phyloP scores from a whole-genome alignment of 2,113 vertebrate species.

The Callionymus lyra region DNA sequence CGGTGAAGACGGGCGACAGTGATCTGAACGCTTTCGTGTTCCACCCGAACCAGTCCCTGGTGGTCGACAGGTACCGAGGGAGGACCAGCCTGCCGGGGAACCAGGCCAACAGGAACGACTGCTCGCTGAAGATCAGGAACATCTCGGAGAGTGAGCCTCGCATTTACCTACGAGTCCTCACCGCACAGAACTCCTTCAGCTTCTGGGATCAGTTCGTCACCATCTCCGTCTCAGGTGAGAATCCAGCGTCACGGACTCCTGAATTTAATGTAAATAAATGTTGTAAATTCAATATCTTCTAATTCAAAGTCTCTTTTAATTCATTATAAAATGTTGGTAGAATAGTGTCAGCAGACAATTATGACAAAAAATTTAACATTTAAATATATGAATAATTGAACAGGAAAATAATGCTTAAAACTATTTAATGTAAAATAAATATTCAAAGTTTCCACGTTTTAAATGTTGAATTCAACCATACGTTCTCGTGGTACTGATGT shows the following conservation, averaged over 20 bases:
- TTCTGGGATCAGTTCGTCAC: rapidly evolving
- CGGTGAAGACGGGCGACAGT: rapidly evolving
- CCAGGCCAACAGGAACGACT: conserved; percentile 5
- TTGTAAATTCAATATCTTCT: not conserved
- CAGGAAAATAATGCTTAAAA: too few relatives aligned
- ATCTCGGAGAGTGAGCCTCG: rapidly evolving
- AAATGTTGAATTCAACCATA: too few relatives aligned
- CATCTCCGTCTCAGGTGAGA: conserved; percentile 18
- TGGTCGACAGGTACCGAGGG: conserved; percentile 16
- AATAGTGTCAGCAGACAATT: too few relatives aligned
- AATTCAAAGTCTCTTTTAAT: not conserved
- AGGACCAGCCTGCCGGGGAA: conserved; percentile 32
- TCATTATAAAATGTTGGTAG: not conserved
- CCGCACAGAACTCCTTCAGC: conserved; percentile 1
- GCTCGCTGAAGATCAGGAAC: conserved; percentile 40
- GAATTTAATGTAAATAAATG: too few relatives aligned
- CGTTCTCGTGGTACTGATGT: too few relatives aligned
- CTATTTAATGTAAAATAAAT: too few relatives aligned
- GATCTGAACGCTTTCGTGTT: conserved; percentile 11
- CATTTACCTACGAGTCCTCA: conserved; percentile 30
- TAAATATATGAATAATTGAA: too few relatives aligned
- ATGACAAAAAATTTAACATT: too few relatives aligned
- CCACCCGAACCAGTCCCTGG: conserved; percentile 12
- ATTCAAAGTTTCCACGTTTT: too few relatives aligned
- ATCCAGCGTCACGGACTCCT: too few relatives aligned